phyloP scores from a whole-genome alignment of 2,797 vertebrate genomes.

The Pipistrellus pygmaeus region DNA sequence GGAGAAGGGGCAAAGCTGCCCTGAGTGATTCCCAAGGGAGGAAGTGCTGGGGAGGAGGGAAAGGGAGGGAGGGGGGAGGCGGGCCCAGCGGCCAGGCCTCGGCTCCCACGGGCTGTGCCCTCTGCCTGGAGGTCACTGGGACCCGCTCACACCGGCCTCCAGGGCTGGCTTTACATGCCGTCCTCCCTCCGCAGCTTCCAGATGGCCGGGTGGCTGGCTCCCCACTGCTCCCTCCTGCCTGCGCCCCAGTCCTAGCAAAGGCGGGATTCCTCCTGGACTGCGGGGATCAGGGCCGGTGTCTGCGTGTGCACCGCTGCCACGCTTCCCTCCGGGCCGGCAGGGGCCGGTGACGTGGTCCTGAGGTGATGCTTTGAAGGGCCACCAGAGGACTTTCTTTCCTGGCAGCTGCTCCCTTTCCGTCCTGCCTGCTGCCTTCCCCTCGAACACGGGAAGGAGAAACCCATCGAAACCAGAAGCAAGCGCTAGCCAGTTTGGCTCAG shows the following conservation, averaged over 20 bases:
- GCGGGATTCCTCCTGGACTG: background rate
- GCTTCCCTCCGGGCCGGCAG: background rate
- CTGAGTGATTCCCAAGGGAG: background rate
- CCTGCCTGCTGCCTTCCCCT: background rate
- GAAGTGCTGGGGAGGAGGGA: accelerated
- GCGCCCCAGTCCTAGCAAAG: accelerated
- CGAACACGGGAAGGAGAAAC: background rate
- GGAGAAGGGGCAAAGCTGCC: background rate
- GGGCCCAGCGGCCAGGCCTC: accelerated
- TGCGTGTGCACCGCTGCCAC: background rate
- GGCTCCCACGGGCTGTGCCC: accelerated
- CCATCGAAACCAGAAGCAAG: background rate
- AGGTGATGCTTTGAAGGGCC: too few relatives aligned
- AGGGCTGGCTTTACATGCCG: background rate
- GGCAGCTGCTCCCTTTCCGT: background rate
- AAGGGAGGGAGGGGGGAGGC: accelerated
- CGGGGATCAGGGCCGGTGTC: background rate
- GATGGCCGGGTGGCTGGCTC: background rate
- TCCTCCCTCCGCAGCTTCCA: background rate
- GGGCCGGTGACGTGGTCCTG: background rate
- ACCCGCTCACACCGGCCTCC: accelerated
- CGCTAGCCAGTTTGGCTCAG: too few relatives aligned
- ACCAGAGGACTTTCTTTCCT: background rate
- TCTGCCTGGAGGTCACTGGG: background rate
- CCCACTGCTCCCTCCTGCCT: background rate